Conservation (phyloP, 2,888 invertebrate species). For the Tetropium fuscum region DNA sequence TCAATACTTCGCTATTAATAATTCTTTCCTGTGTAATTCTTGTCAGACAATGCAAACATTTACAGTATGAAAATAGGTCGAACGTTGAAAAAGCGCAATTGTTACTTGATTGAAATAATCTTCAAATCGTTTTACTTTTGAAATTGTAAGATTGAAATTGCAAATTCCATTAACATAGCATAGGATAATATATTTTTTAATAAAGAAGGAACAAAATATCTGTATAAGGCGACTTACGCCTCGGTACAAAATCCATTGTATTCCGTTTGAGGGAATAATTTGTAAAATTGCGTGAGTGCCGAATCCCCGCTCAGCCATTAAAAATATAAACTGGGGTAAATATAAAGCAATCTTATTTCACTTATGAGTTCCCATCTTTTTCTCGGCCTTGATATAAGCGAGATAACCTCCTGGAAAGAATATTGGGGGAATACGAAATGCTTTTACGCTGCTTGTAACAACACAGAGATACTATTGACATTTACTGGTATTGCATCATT, state of each 20-base stretch:
- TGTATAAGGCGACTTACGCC: too few relatives aligned
- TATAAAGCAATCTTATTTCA: slow-evolving; percentile 25
- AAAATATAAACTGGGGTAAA: slow-evolving; percentile 21
- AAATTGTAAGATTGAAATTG: too few relatives aligned
- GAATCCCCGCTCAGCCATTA: slow-evolving; percentile 8
- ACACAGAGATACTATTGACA: slow-evolving; percentile 12
- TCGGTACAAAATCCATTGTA: slow-evolving; percentile 2
- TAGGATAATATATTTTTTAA: neutral
- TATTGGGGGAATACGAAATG: slow-evolving; percentile 9
- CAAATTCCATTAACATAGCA: too few relatives aligned
- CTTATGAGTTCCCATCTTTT: neutral
- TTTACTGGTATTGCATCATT: slow-evolving; percentile 15
- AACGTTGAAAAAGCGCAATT: too few relatives aligned
- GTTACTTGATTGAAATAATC: too few relatives aligned
- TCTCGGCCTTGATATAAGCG: neutral
- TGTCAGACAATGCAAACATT: too few relatives aligned
- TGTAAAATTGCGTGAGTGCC: slow-evolving; percentile 5
- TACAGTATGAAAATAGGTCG: too few relatives aligned
- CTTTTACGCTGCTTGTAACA: slow-evolving; percentile 1
- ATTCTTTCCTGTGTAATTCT: too few relatives aligned
- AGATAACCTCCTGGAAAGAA: neutral
- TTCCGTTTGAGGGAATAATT: slow-evolving; percentile 2
- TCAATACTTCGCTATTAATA: too few relatives aligned
- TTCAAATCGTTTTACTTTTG: too few relatives aligned
- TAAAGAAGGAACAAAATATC: too few relatives aligned